Evolutionary conservation across 2,888 invertebrate genomes (phyloP), one percentile per base, ranked within the genome.

Genomic region (Agrochola macilenta): DNA sequence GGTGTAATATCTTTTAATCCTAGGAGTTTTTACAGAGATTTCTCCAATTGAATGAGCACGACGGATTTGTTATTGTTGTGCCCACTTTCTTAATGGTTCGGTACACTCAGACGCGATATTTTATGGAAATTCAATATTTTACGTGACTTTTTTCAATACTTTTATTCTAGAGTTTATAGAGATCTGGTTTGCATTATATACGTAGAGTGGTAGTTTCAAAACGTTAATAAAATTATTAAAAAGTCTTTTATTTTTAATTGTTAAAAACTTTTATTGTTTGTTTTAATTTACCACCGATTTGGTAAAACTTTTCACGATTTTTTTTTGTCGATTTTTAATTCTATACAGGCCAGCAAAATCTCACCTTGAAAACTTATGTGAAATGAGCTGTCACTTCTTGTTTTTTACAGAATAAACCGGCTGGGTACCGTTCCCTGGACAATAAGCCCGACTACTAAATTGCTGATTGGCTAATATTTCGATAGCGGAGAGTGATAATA

Each of bases 71-170:
- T 77, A 74, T 85, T 82, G 61, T 74, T 81, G 73, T 81, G 60
- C 43, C 11, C 57, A 63, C 69, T 80, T 68, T 70, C 68, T 71
- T 76, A 76, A 70, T 71, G 70, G 35, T 72, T 54, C 58, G 12
- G 49, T 60, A 72, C 52, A 63, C 52, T 43, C 66, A 77, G 77
- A 64, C 71, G 39, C 64, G 58, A 74, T 85, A 75, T 82, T 78
- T 78, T 72, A 75, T 71, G 65, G 23, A 73, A 79, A 86, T 74
- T 75, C 80, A 83, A 83, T 86, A 23, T 81, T 77, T 63, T 84
- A 85, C 87, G 84, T 85, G 86, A 79, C 69, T 30, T 26, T 79
- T 73, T 84, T 82, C 79, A 78, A 76, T 80, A 74, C 72, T 76
- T 46, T 46, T 14, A 46, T 49, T 17, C 79, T 14, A 39, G 39